These are phyloP conservation scores for Sardinella longiceps DNA, from an alignment of 2,797 vertebrate genomes.

Conservation along the genomic window DNA sequence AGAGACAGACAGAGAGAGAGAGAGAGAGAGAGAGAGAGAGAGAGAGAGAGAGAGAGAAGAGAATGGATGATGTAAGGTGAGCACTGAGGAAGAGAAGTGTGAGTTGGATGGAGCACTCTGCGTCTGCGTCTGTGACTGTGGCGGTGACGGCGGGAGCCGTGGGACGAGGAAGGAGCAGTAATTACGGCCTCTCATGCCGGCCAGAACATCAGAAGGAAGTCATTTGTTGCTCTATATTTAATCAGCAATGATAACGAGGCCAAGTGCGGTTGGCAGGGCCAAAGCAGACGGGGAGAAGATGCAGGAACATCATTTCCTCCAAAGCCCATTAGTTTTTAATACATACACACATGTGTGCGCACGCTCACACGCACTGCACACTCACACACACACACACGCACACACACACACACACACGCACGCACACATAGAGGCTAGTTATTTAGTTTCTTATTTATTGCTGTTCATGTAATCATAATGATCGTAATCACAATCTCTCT, in stretches of 20 bases:
- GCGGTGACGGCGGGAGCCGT: conserved; percentile 53
- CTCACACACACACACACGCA: conserved; percentile 43
- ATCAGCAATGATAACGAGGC: conserved; percentile 71
- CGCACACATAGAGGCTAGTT: conserved; percentile 9
- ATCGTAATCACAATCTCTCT: conserved; percentile 31
- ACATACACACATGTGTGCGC: conserved; percentile 15
- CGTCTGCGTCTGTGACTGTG: conserved; percentile 35
- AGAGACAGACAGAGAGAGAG: conserved; percentile 46
- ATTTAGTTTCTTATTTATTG: conserved; percentile 61
- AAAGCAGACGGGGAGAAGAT: conserved; percentile 59
- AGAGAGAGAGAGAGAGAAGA: conserved; percentile 19
- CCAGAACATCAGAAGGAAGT: conserved; percentile 74
- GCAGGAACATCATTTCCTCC: conserved; percentile 69
- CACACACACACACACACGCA: conserved; percentile 4
- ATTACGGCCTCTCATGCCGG: conserved; percentile 72
- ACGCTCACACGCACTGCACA: conserved; percentile 44
- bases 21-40: conserved; percentile 35
- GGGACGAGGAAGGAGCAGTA: conserved; percentile 60
- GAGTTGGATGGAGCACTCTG: background rate
- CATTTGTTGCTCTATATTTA: conserved; percentile 79
- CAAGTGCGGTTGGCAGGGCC: conserved; percentile 63
- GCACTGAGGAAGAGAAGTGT: background rate
- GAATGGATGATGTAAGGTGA: background rate
- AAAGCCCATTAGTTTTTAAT: conserved; percentile 69
- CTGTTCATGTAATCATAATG: conserved; percentile 59